A percentile compares a stretch with the other conserved stretches of the same genome.
phyloP scores from a whole-genome alignment of 2,113 vertebrate species.

The Syngnathoides biaculeatus region DNA sequence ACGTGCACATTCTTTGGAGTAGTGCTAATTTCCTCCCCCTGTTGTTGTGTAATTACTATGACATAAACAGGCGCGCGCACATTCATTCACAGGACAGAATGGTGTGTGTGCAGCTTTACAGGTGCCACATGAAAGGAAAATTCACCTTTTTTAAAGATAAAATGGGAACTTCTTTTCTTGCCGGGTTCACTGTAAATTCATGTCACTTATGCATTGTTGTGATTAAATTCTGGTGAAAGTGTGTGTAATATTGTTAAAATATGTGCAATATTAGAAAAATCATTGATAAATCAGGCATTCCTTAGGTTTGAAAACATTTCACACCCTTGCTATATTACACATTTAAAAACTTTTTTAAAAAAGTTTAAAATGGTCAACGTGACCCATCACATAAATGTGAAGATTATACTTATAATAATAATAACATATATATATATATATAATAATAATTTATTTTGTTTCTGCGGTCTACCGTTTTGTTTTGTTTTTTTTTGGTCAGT shows the following conservation, averaged over 20 bases:
- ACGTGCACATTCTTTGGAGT: not conserved
- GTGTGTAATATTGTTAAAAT: not conserved
- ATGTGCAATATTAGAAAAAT: not conserved
- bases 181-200: not conserved
- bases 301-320: not conserved
- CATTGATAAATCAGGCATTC: not conserved
- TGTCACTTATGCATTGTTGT: not conserved
- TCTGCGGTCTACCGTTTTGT: too few relatives aligned
- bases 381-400: not conserved
- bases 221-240: not conserved
- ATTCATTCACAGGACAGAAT: not conserved
- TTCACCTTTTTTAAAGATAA: too few relatives aligned
- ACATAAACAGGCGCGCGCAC: not conserved
- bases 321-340: not conserved
- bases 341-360: not conserved
- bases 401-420: not conserved
- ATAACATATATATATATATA: too few relatives aligned
- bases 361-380: not conserved
- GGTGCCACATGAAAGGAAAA: not conserved
- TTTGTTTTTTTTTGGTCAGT: too few relatives aligned
- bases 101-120: not conserved
- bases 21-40: slow-evolving; percentile 3
- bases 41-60: slow-evolving; percentile 4
- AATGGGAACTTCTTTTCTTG: too few relatives aligned
- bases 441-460: not conserved